These are phyloP conservation scores for Lophotis ruficrista DNA, from an alignment of 2,113 vertebrate genomes.

Conservation along the genomic window DNA sequence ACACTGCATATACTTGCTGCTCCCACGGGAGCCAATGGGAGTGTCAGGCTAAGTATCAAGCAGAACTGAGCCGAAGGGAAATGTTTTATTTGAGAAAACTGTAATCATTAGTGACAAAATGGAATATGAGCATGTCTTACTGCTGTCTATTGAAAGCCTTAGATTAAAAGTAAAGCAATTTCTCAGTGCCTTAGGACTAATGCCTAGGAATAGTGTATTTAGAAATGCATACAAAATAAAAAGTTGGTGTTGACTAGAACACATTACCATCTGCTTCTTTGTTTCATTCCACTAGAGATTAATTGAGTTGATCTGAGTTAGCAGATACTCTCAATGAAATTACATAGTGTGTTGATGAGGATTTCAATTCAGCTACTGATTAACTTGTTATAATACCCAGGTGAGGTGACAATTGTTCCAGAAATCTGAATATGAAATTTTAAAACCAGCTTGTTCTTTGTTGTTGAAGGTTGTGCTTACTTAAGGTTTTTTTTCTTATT, in stretches of 20 bases:
- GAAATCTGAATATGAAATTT: constrained; percentile 43
- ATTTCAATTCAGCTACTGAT: constrained; percentile 62
- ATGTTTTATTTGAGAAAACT: constrained; percentile 35
- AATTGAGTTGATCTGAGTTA: constrained; percentile 68
- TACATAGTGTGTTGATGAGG: constrained; percentile 49
- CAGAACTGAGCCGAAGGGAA: constrained; percentile 27
- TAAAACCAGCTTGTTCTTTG: constrained; percentile 11
- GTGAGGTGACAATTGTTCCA: constrained; percentile 46
- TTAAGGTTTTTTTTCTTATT: background rate
- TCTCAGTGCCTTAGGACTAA: constrained; percentile 33
- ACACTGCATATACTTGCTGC: background rate
- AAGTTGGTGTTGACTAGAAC: constrained; percentile 29
- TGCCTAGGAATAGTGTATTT: constrained; percentile 15
- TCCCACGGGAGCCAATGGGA: background rate
- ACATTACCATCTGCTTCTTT: constrained; percentile 31
- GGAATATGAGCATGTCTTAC: background rate
- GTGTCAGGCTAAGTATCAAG: background rate
- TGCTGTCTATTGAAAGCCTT: background rate
- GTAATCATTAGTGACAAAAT: constrained; percentile 41
- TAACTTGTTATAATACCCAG: constrained; percentile 65
- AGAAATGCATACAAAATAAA: constrained; percentile 21
- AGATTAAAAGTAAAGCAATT: constrained; percentile 26
- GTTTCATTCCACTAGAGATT: constrained; percentile 62
- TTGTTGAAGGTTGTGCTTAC: background rate
- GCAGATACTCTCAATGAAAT: constrained; percentile 52